Evolutionary conservation across 2,113 vertebrate species (phyloP).

Genomic region (Archilochus colubris): DNA sequence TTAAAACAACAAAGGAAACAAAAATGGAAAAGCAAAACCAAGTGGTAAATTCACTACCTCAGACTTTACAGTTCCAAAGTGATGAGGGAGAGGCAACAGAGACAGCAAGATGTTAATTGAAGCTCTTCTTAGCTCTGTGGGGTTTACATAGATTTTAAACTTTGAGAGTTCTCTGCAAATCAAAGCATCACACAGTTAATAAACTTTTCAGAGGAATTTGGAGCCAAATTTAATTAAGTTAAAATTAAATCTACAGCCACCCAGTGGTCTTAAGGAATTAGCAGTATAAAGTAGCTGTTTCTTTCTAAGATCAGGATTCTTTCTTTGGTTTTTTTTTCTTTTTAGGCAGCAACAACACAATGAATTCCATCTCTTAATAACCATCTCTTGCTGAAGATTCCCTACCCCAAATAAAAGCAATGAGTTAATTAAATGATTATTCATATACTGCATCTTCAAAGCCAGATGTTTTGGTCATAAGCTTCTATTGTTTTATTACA

Average conservation of each 20-base stretch:
- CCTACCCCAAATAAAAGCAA: neutral
- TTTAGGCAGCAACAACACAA: neutral
- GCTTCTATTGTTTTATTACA: neutral
- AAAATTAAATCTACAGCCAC: neutral
- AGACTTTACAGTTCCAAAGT: constrained; percentile 94
- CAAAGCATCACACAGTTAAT: constrained; percentile 40
- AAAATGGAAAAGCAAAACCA: neutral
- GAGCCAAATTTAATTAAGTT: neutral
- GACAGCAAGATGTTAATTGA: constrained; percentile 94
- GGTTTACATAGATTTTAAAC: constrained; percentile 96
- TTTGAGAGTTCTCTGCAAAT: constrained; percentile 90
- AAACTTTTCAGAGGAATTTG: neutral
- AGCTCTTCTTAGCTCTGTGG: constrained; percentile 92
- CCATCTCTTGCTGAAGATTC: neutral
- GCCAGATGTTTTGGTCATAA: neutral
- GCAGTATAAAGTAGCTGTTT: neutral
- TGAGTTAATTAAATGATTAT: neutral
- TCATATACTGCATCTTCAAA: neutral
- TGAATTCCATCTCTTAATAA: neutral
- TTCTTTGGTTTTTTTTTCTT: neutral
- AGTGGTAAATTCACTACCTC: constrained; percentile 79
- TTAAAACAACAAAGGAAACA: neutral
- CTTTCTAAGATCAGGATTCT: neutral
- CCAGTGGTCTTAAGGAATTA: neutral
- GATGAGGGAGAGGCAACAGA: constrained; percentile 93